Evolutionary conservation across 2,797 vertebrate genomes (phyloP).

Genomic region (Spheniscus humboldti): DNA sequence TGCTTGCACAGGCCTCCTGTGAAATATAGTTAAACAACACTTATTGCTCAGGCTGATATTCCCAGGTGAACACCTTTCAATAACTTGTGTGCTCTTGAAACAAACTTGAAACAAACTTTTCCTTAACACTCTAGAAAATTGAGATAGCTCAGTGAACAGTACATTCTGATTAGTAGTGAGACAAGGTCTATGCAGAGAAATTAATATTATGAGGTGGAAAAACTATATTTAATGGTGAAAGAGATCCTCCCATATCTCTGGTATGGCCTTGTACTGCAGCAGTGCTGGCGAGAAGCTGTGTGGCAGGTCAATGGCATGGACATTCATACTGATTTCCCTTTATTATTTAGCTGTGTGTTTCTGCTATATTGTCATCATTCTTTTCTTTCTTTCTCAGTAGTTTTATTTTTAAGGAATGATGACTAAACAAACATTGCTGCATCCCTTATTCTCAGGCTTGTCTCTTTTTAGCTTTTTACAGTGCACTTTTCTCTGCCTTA

Average conservation of each 20-base stretch:
- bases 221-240: background rate
- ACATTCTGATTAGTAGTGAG: background rate
- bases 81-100: background rate
- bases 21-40: constrained; percentile 36
- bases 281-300: background rate
- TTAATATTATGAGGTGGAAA: background rate
- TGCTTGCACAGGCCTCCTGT: constrained; percentile 33
- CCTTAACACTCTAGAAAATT: background rate
- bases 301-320: background rate
- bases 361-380: background rate
- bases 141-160: background rate
- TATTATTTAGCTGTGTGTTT: background rate
- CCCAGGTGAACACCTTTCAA: constrained; percentile 8
- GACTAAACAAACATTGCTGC: background rate
- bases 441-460: background rate
- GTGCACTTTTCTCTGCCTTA: background rate
- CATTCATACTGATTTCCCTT: background rate
- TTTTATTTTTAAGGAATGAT: background rate
- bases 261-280: background rate
- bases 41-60: constrained; percentile 12
- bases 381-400: background rate
- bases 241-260: background rate
- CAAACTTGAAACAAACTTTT: background rate
- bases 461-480: background rate
- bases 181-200: background rate